These are phyloP conservation scores for Embiotoca jacksoni DNA, from an alignment of 2,113 vertebrate species.

Conservation along the genomic window DNA sequence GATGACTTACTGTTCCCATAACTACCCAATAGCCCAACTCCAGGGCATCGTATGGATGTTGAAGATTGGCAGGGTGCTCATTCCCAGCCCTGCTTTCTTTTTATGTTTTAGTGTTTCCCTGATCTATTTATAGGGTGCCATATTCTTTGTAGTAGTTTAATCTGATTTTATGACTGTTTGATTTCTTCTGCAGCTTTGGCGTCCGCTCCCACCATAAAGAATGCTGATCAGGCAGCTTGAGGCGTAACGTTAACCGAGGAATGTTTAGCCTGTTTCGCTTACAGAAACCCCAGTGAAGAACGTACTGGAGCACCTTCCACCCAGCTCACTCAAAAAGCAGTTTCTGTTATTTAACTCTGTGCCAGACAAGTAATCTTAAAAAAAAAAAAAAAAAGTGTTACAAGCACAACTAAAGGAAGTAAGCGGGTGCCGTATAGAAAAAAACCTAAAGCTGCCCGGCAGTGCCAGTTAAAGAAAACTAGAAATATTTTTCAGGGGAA, in stretches of 20 bases:
- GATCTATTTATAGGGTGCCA: constrained; percentile 66
- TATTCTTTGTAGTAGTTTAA: constrained; percentile 76
- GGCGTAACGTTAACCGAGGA: constrained; percentile 78
- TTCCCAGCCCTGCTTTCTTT: constrained; percentile 48
- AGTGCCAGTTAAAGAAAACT: constrained; percentile 10
- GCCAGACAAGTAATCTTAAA: constrained; percentile 39
- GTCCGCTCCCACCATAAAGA: constrained; percentile 81
- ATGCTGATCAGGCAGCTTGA: constrained; percentile 86
- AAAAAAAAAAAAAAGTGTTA: constrained; percentile 25
- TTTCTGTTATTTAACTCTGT: constrained; percentile 50
- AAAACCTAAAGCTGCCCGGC: constrained; percentile 39
- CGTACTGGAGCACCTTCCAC: constrained; percentile 38
- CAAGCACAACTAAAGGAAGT: constrained; percentile 45
- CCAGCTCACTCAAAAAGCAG: constrained; percentile 44
- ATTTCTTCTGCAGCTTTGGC: constrained; percentile 79
- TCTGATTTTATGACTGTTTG: constrained; percentile 83
- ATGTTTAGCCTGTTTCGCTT: constrained; percentile 76
- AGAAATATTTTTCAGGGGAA: constrained; percentile 39
- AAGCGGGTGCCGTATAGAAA: constrained; percentile 33
- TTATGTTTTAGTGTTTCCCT: constrained; percentile 59
- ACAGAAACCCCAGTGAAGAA: constrained; percentile 73
- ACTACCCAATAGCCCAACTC: constrained; percentile 29
- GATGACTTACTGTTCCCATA: constrained; percentile 17
- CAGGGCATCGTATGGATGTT: constrained; percentile 35
- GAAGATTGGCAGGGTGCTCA: constrained; percentile 24